Percentiles rank a stretch among this genome's conserved stretches.
phyloP scores from a whole-genome alignment of 2,113 vertebrate genomes.

The Gila orcuttii region DNA sequence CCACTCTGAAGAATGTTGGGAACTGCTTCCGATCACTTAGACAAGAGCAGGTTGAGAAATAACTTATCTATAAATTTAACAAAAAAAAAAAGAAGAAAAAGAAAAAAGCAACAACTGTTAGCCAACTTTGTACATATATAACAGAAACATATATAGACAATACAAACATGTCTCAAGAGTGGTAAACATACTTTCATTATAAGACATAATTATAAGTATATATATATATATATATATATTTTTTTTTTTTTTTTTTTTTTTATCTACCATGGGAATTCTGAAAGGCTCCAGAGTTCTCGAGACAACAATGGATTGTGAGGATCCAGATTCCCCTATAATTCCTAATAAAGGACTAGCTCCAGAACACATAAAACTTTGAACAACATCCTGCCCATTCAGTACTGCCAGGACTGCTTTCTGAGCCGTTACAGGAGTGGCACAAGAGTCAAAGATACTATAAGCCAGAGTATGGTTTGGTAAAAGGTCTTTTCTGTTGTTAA shows the following conservation, averaged over 20 bases:
- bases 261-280: constrained; percentile 76
- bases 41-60: constrained; percentile 76
- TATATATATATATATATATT: no score
- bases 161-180: neutral
- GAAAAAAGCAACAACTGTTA: neutral
- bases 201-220: neutral
- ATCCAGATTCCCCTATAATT: constrained; percentile 76
- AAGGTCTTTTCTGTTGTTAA: constrained; percentile 70
- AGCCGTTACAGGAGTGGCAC: constrained; percentile 72
- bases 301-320: constrained; percentile 76
- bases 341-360: constrained; percentile 66
- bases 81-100: neutral
- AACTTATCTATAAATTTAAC: constrained; percentile 67
- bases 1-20: constrained; percentile 77
- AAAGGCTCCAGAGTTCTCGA: constrained; percentile 75
- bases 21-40: constrained; percentile 71
- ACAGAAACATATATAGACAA: neutral
- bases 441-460: constrained; percentile 79
- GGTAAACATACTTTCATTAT: neutral
- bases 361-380: constrained; percentile 58
- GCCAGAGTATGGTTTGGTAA: constrained; percentile 72
- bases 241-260: no score
- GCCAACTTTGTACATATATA: neutral
- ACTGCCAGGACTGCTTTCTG: constrained; percentile 72
- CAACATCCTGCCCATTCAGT: constrained; percentile 66